These are phyloP conservation scores for Clanis bilineata DNA, from an alignment of 2,888 invertebrate species.

Conservation along the genomic window DNA sequence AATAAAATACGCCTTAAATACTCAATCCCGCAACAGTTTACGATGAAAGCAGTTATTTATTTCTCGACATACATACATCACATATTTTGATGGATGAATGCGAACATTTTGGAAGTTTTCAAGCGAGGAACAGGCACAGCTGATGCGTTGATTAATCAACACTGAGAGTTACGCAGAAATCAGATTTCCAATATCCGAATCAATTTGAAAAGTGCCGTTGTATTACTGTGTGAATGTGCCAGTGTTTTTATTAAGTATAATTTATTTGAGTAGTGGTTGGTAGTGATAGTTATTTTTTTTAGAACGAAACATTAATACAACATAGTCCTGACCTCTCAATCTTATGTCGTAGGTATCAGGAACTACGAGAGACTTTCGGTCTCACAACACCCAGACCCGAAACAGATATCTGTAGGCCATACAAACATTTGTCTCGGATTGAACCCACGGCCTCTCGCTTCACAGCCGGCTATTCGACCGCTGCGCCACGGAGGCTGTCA, in stretches of 20 bases:
- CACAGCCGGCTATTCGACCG: no score
- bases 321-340: no score
- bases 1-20: background rate
- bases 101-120: constrained; percentile 3
- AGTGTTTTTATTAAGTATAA: background rate
- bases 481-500: no score
- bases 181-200: constrained; percentile 12
- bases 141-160: constrained; percentile 10
- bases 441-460: no score
- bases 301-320: no score
- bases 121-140: background rate
- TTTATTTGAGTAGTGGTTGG: background rate
- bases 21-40: background rate
- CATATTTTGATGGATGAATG: background rate
- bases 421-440: no score
- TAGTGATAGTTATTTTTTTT: no score
- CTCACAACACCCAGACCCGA: no score
- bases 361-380: no score
- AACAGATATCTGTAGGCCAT: no score
- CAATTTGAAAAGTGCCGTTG: background rate
- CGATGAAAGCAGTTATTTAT: background rate
- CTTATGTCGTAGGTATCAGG: no score
- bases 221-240: background rate
- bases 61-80: background rate
- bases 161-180: constrained; percentile 5